phyloP scores from a whole-genome alignment of 2,113 vertebrate genomes.

The Echinops telfairi region DNA sequence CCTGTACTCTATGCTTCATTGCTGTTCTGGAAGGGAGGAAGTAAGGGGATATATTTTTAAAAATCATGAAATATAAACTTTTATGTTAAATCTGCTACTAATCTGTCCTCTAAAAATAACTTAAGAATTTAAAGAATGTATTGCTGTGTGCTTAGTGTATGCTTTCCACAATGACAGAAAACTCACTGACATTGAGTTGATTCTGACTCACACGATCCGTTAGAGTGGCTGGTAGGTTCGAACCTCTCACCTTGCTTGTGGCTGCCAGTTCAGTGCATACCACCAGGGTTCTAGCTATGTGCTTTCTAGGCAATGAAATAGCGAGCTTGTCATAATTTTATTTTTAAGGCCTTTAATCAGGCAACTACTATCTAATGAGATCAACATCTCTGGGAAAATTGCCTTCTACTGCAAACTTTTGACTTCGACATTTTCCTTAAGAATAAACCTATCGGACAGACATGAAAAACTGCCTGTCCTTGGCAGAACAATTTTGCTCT shows the following conservation, averaged over 20 bases:
- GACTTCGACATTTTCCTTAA: slow-evolving; percentile 31
- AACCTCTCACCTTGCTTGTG: too few species aligned
- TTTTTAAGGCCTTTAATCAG: slow-evolving; percentile 49
- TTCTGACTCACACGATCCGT: too few species aligned
- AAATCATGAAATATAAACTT: not conserved
- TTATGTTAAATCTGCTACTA: slow-evolving; percentile 37
- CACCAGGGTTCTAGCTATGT: not conserved
- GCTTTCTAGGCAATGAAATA: slow-evolving; percentile 5
- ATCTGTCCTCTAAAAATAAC: not conserved
- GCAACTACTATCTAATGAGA: slow-evolving; percentile 54
- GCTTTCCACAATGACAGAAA: too few species aligned
- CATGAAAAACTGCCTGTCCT: slow-evolving; percentile 47
- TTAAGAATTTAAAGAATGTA: slow-evolving; percentile 2
- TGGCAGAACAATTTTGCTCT: slow-evolving; percentile 14
- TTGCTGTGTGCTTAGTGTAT: not conserved
- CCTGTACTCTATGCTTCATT: not conserved
- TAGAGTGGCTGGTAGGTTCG: too few species aligned
- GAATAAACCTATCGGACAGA: slow-evolving; percentile 33
- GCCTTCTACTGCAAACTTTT: slow-evolving; percentile 51
- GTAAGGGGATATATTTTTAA: not conserved
- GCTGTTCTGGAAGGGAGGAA: not conserved
- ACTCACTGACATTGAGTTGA: too few species aligned
- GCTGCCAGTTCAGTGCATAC: not conserved
- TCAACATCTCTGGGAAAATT: slow-evolving; percentile 24
- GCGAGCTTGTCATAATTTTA: slow-evolving; percentile 18